These are phyloP conservation scores for Gopherus evgoodei DNA, from an alignment of 2,113 vertebrate genomes.

Conservation along the genomic window DNA sequence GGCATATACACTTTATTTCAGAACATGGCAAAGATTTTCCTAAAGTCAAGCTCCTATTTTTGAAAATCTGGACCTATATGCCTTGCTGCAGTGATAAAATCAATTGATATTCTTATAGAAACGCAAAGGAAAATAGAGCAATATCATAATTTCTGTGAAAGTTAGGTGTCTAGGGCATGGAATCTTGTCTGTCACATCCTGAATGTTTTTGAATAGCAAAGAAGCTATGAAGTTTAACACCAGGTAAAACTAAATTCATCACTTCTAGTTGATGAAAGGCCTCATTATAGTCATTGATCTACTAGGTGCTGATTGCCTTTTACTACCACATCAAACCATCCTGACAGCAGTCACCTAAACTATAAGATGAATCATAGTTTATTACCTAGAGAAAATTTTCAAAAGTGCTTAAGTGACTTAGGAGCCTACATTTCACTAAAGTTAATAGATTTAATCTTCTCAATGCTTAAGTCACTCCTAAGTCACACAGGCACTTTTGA, in stretches of 20 bases:
- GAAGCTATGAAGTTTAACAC: neutral
- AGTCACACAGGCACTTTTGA: neutral
- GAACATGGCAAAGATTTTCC: neutral
- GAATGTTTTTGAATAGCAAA: neutral
- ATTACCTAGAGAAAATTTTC: neutral
- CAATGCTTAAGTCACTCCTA: neutral
- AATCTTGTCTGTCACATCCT: neutral
- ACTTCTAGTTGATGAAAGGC: neutral
- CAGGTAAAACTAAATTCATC: neutral
- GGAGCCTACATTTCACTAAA: neutral
- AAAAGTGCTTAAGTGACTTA: neutral
- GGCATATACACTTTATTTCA: neutral
- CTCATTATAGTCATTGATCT: neutral
- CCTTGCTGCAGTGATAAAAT: neutral
- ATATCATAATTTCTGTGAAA: neutral
- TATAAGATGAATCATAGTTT: neutral
- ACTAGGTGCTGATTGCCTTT: neutral
- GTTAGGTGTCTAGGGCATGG: rapidly evolving
- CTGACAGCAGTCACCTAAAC: neutral
- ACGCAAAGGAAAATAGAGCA: neutral
- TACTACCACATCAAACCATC: neutral
- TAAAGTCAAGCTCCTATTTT: neutral
- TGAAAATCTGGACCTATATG: neutral
- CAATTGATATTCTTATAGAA: neutral
- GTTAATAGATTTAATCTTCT: neutral